phyloP scores from a whole-genome alignment of 2,797 vertebrate genomes.

The Darevskia nairensis region DNA sequence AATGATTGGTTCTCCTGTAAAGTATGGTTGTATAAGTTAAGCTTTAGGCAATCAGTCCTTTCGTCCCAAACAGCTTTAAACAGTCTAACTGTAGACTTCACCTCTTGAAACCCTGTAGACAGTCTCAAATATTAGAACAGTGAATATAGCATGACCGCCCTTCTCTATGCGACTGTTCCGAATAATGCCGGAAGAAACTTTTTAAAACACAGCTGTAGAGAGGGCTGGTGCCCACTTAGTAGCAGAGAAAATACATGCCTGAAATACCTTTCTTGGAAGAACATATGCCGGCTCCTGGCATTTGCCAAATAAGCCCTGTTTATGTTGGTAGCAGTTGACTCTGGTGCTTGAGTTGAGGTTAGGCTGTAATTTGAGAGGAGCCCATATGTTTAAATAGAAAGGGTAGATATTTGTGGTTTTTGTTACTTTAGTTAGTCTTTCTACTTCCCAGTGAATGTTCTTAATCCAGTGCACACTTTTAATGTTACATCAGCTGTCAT shows the following conservation, averaged over 20 bases:
- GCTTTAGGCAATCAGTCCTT: neutral
- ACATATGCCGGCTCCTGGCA: neutral
- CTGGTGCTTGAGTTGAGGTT: neutral
- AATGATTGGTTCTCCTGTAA: neutral
- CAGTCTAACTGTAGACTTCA: neutral
- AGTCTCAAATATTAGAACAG: neutral
- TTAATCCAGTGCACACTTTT: neutral
- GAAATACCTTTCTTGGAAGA: neutral
- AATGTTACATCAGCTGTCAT: neutral
- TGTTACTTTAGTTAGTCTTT: slow-evolving; percentile 25
- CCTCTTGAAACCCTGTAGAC: neutral
- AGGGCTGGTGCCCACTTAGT: neutral
- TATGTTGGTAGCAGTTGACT: neutral
- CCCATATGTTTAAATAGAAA: slow-evolving; percentile 27
- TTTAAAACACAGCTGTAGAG: neutral
- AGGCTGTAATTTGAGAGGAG: slow-evolving; percentile 23
- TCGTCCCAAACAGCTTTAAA: neutral
- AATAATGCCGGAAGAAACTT: neutral
- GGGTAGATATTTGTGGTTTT: slow-evolving; percentile 9
- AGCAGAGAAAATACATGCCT: neutral
- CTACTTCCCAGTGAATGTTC: slow-evolving; percentile 1
- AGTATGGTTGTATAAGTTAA: neutral
- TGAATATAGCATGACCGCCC: neutral
- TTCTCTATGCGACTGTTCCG: neutral
- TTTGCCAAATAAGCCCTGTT: neutral